Conservation (phyloP, 2,888 invertebrate species). For the Athrips mouffetella region DNA sequence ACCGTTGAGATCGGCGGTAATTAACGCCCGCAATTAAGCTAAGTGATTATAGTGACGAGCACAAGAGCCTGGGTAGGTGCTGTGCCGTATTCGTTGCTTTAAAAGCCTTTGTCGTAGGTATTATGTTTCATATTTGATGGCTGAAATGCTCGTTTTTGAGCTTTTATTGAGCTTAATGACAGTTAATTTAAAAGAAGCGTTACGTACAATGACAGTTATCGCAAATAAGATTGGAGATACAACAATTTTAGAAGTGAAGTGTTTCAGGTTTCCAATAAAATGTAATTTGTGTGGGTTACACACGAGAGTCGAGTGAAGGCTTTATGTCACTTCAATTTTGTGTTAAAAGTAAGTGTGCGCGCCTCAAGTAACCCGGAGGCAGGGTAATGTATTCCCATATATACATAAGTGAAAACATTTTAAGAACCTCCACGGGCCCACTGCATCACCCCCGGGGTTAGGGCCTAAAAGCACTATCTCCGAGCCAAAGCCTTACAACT, state of each 20-base stretch:
- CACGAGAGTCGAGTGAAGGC: slow-evolving; percentile 68
- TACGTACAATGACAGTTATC: neutral
- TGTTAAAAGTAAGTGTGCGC: slow-evolving; percentile 74
- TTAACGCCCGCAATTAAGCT: slow-evolving; percentile 76
- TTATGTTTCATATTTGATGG: neutral
- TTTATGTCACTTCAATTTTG: slow-evolving; percentile 77
- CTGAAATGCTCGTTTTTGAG: neutral
- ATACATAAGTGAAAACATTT: slow-evolving; percentile 78
- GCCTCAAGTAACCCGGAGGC: slow-evolving; percentile 72
- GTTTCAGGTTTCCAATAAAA: slow-evolving; percentile 67
- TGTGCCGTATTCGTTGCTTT: slow-evolving; percentile 17
- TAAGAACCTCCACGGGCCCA: slow-evolving; percentile 76
- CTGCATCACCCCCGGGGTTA: slow-evolving; percentile 78
- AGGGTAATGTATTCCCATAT: slow-evolving; percentile 76
- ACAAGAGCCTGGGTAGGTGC: slow-evolving; percentile 46
- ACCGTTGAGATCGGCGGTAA: slow-evolving; percentile 75
- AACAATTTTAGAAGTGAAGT: slow-evolving; percentile 28
- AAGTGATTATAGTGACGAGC: slow-evolving; percentile 72
- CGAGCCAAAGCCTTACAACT: slow-evolving; percentile 75
- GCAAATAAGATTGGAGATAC: slow-evolving; percentile 20
- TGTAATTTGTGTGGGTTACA: slow-evolving; percentile 71
- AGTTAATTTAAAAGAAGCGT: neutral
- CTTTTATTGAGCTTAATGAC: slow-evolving; percentile 5
- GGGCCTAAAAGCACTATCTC: slow-evolving; percentile 80
- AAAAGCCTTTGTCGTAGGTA: neutral